These are phyloP conservation scores for Lycaon pictus DNA, from an alignment of 2,113 vertebrate genomes.

Conservation along the genomic window DNA sequence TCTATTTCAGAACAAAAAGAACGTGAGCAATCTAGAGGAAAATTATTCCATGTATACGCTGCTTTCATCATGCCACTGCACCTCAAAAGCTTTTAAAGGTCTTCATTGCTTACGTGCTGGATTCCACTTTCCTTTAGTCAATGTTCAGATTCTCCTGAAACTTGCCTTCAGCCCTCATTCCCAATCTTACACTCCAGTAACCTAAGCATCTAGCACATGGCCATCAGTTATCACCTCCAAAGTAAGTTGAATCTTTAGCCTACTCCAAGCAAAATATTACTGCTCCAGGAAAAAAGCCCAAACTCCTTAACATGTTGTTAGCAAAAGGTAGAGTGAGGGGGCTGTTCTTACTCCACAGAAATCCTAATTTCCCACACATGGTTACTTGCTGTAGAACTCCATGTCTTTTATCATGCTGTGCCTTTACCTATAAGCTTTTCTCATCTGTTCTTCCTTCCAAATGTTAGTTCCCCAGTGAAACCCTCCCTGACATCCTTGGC, in stretches of 20 bases:
- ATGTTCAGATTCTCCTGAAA: background rate
- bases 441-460: background rate
- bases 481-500: background rate
- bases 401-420: background rate
- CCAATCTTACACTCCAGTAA: background rate
- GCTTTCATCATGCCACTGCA: background rate
- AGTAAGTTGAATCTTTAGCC: background rate
- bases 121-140: background rate
- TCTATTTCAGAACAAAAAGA: conserved; percentile 16
- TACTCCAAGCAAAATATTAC: background rate
- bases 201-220: background rate
- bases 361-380: background rate
- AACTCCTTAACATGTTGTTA: background rate
- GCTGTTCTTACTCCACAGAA: background rate
- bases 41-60: background rate
- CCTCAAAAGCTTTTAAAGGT: background rate
- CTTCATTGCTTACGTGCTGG: background rate
- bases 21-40: background rate
- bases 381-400: background rate
- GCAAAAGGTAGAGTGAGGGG: background rate
- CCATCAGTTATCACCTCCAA: background rate
- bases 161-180: background rate
- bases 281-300: background rate
- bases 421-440: background rate
- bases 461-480: background rate